These are phyloP conservation scores for Zelleria hepariella DNA, from an alignment of 2,888 invertebrate species.

Conservation along the genomic window DNA sequence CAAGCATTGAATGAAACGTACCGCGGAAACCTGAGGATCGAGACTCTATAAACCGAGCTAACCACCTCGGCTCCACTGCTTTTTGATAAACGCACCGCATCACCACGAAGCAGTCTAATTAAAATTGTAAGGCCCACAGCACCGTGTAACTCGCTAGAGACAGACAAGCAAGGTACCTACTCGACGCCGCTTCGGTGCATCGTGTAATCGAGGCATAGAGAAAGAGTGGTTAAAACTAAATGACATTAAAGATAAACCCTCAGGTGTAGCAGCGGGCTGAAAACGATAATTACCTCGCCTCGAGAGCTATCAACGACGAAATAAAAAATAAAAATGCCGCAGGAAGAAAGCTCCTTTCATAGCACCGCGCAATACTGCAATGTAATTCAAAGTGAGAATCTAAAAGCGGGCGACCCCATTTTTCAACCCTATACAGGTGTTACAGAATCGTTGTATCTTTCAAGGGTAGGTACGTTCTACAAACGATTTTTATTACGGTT, in stretches of 20 bases:
- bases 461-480: not conserved
- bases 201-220: not conserved
- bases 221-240: not conserved
- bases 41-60: no score
- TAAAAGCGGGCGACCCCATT: slow-evolving; percentile 29
- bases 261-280: not conserved
- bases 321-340: slow-evolving; percentile 37
- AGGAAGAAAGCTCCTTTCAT: slow-evolving; percentile 31
- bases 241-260: not conserved
- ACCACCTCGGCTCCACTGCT: no score
- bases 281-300: slow-evolving; percentile 6
- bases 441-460: not conserved
- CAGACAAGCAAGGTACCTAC: not conserved
- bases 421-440: not conserved
- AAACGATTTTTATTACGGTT: no score
- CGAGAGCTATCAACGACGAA: not conserved
- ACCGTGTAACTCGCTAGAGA: not conserved
- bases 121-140: not conserved
- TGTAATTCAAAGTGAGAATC: slow-evolving; percentile 49
- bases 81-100: not conserved
- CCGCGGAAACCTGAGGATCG: no score
- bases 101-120: not conserved
- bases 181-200: not conserved
- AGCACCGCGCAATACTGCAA: slow-evolving; percentile 35
- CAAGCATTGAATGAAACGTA: no score